Base-by-base conservation (phyloP, 2,797 vertebrate genomes). In the Gallinago stenura region DNA sequence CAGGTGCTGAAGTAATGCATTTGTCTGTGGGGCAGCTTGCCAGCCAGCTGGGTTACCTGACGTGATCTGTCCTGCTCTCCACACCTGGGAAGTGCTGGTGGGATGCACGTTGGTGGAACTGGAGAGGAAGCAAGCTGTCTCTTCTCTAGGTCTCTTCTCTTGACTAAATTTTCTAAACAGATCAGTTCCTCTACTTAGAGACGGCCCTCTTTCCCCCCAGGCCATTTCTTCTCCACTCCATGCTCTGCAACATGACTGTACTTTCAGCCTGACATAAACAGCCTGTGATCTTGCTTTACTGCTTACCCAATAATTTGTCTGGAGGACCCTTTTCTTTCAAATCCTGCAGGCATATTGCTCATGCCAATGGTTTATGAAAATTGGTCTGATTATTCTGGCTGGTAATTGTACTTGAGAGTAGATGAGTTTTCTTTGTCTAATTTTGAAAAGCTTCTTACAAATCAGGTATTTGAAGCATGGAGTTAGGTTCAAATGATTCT, bases 21-120 rank as follows among this genome's bases (percentile, higher is more conserved):
- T 90, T 95, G 30, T 93, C 64, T 91, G 37, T 35, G 54, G 73
- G 89, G 65, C 79, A 95, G 35, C 15, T 71, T 94, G 82, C 83
- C 69, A 93, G 54, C 50, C 31, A 72, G 28, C 43, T 28, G 30
- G n/a, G 78, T 88, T 95, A 88, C 45, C 53, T 80, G 61, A 46
- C 5, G 0, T 64, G 75, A 93, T 79, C 60, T 84, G 53, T 48
- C 93, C 88, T 90, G 83, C 69, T 62, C 41, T 92, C 56, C 24
- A 16, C 37, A 85, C 54, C 84, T 87, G 61, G 13, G 15, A 71
- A 57, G 31, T 46, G 31, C 39, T 92, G 62, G 18, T 95, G 73
- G 68, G 33, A 50, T 48, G 43, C 24, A 54, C 13, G n/a, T 2
- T 51, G 45, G 50, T 12, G 54, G 30, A 46, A 43, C n/a, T 45